Evolutionary conservation across 2,797 vertebrate genomes (phyloP).

Genomic region (Orestias chungarensis): DNA sequence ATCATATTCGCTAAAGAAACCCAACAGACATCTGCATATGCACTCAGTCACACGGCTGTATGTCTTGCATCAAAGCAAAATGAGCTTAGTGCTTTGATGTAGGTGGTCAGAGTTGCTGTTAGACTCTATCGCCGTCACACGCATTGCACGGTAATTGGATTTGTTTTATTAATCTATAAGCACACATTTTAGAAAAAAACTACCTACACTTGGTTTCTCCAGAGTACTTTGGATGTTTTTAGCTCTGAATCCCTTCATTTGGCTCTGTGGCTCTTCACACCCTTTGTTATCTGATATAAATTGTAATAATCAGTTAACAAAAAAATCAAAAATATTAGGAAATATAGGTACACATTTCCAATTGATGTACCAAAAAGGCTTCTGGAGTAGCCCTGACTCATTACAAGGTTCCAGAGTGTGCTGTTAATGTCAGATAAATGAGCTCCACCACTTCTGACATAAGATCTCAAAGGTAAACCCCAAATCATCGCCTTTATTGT

Average conservation of each 20-base stretch:
- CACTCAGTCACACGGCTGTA: constrained; percentile 16
- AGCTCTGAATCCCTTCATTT: background rate
- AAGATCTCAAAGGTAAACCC: background rate
- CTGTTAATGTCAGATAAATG: background rate
- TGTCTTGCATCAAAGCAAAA: constrained; percentile 36
- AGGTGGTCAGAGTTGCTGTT: constrained; percentile 30
- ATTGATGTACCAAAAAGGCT: background rate
- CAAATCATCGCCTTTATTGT: too few relatives aligned
- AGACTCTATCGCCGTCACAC: constrained; percentile 13
- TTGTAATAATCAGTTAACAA: background rate
- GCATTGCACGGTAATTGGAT: constrained; percentile 26
- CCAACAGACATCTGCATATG: constrained; percentile 6
- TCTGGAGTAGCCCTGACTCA: background rate
- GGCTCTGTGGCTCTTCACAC: background rate
- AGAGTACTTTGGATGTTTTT: too few relatives aligned
- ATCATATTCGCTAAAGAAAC: constrained; percentile 43
- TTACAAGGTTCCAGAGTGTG: background rate
- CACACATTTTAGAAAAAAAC: background rate
- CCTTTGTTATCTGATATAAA: background rate
- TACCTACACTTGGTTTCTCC: background rate
- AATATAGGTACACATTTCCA: background rate
- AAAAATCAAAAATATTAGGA: background rate
- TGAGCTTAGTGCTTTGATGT: constrained; percentile 14
- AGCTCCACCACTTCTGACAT: background rate
- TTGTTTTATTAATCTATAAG: constrained; percentile 15